Evolutionary conservation across 2,888 invertebrate genomes (phyloP).

Genomic region (Apodemia hepburni): DNA sequence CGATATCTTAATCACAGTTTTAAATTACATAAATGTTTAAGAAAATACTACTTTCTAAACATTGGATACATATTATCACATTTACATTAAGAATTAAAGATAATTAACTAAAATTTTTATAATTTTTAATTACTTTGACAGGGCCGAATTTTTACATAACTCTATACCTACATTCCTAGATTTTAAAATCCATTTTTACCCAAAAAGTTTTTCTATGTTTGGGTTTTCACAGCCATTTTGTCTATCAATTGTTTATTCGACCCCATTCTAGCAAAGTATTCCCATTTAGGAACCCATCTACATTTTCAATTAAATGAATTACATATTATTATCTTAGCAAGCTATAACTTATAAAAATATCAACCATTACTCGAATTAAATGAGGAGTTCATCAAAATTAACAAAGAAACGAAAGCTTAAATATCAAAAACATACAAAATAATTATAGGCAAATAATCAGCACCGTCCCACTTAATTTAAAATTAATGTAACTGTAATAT

Average conservation of each 20-base stretch:
- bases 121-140: neutral
- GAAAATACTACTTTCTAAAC: neutral
- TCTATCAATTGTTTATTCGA: neutral
- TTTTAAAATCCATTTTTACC: neutral
- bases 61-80: neutral
- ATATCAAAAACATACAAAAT: neutral
- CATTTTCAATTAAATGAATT: neutral
- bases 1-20: neutral
- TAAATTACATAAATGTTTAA: neutral
- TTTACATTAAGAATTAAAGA: neutral
- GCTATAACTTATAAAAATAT: neutral
- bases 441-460: neutral
- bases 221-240: neutral
- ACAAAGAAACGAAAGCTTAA: neutral
- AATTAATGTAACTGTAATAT: neutral
- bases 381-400: neutral
- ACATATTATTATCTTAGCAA: neutral
- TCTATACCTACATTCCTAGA: neutral
- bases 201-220: neutral
- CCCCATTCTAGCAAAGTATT: neutral
- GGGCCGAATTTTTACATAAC: neutral
- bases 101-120: neutral
- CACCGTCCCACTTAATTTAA: conserved; percentile 1
- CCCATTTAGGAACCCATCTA: neutral
- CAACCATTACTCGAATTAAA: neutral